Evolutionary conservation across 2,797 vertebrate genomes (phyloP).

Genomic region (Malacoraja senta): DNA sequence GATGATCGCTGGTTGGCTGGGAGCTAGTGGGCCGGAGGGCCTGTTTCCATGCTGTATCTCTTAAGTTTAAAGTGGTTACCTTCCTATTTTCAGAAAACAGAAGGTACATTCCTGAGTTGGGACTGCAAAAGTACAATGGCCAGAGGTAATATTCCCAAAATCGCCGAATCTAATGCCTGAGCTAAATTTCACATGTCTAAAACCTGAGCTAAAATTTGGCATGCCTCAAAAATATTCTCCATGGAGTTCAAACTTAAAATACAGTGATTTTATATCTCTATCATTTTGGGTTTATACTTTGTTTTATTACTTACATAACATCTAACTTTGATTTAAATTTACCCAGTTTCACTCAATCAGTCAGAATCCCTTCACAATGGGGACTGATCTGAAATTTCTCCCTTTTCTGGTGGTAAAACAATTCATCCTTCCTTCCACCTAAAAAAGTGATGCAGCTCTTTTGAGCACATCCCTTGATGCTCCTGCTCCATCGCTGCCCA

Average conservation of each 20-base stretch:
- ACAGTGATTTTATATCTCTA: not conserved
- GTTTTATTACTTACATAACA: not conserved
- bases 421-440: not conserved
- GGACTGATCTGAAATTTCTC: not conserved
- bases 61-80: too few species aligned
- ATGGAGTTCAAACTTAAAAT: not conserved
- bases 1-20: too few species aligned
- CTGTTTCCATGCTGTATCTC: too few species aligned
- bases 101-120: not conserved
- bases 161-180: not conserved
- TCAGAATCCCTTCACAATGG: not conserved
- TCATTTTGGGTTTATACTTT: not conserved
- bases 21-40: too few species aligned
- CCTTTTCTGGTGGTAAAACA: not conserved
- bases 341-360: constrained; percentile 7
- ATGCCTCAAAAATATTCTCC: not conserved
- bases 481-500: not conserved
- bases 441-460: not conserved
- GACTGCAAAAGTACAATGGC: not conserved
- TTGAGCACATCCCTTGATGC: not conserved
- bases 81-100: not conserved
- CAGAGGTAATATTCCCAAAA: not conserved
- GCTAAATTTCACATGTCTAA: too few species aligned
- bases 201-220: not conserved
- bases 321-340: constrained; percentile 24